phyloP scores from a whole-genome alignment of 2,888 invertebrate genomes.

The Ennomos fuscantarius region DNA sequence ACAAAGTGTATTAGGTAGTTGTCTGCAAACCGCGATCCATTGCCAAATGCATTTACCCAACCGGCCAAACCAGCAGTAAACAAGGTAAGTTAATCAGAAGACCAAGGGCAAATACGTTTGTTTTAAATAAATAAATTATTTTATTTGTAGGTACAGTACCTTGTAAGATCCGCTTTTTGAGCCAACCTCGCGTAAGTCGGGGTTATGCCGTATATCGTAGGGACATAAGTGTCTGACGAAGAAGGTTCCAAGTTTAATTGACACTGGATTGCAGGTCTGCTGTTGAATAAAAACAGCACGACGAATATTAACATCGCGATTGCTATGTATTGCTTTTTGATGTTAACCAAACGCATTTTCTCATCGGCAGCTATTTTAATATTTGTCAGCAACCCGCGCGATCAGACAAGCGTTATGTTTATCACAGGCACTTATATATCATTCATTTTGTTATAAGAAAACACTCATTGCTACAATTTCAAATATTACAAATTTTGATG shows the following conservation, averaged over 20 bases:
- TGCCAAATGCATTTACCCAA: constrained; percentile 50
- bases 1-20: constrained; percentile 34
- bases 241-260: constrained; percentile 68
- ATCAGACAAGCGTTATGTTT: constrained; percentile 28
- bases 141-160: constrained; percentile 71
- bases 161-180: constrained; percentile 97
- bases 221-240: constrained; percentile 65
- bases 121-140: constrained; percentile 53
- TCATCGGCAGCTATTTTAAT: constrained; percentile 36
- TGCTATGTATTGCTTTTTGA: constrained; percentile 79
- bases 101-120: constrained; percentile 63
- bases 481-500: neutral
- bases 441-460: constrained; percentile 19
- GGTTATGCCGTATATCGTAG: constrained; percentile 95
- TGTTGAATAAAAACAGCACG: constrained; percentile 75
- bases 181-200: constrained; percentile 95
- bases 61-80: constrained; percentile 37
- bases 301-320: constrained; percentile 78
- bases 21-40: constrained; percentile 35
- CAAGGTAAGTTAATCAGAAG: constrained; percentile 42
- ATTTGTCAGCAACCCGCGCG: constrained; percentile 14
- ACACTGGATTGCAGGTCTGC: constrained; percentile 74
- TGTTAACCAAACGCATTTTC: constrained; percentile 78
- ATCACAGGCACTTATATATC: constrained; percentile 19
- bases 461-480: neutral